Evolutionary conservation across 1,140 invertebrate species (phyloP).

Genomic region (Charaxes varanes): DNA sequence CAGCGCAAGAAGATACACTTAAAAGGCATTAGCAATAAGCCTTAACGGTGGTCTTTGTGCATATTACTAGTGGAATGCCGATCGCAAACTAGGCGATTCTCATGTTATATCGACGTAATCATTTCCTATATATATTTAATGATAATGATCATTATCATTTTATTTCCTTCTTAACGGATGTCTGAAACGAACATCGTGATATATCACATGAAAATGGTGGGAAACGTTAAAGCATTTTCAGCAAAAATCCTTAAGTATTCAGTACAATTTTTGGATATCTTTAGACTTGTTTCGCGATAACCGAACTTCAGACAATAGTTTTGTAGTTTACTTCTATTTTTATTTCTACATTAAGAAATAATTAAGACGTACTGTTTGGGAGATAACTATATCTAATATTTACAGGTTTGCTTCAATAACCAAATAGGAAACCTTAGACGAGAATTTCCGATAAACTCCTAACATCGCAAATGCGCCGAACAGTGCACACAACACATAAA

Average conservation of each 20-base stretch:
- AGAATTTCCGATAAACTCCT: background rate
- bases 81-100: conserved; percentile 9
- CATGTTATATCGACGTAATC: conserved; percentile 3
- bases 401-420: too few relatives aligned
- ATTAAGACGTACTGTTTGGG: too few relatives aligned
- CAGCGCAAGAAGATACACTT: conserved; percentile 14
- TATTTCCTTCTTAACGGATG: too few relatives aligned
- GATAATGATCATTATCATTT: conserved; percentile 5
- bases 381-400: background rate
- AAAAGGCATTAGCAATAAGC: conserved; percentile 18
- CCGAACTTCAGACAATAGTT: too few relatives aligned
- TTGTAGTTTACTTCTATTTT: too few relatives aligned
- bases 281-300: too few relatives aligned
- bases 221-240: too few relatives aligned
- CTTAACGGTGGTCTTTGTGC: conserved; percentile 11
- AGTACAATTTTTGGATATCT: too few relatives aligned
- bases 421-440: background rate
- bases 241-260: too few relatives aligned
- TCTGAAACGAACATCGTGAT: too few relatives aligned
- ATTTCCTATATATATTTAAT: conserved; percentile 9
- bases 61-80: conserved; percentile 10
- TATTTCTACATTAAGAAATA: too few relatives aligned
- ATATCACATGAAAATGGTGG: too few relatives aligned
- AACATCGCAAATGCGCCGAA: background rate
- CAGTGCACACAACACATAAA: background rate